These are phyloP conservation scores for Hucho hucho DNA, from an alignment of 2,113 vertebrate genomes.

Conservation along the genomic window DNA sequence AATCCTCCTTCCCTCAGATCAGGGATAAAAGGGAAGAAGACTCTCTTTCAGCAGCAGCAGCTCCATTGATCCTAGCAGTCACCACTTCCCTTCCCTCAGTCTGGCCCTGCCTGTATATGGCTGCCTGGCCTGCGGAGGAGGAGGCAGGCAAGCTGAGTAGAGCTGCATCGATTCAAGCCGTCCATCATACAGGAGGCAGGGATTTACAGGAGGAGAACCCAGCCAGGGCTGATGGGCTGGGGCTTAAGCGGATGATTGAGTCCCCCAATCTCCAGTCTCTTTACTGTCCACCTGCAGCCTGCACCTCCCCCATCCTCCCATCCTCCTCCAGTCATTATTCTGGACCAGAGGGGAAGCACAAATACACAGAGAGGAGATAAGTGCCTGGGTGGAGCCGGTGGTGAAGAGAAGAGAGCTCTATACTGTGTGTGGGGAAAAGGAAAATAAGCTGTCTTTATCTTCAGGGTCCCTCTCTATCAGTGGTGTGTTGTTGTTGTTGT, in stretches of 20 bases:
- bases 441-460: too few species aligned
- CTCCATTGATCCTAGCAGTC: neutral
- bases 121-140: neutral
- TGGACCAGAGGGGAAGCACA: constrained; percentile 24
- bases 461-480: too few species aligned
- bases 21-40: neutral
- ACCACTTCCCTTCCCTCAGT: neutral
- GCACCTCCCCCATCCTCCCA: neutral
- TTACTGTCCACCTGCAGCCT: too few species aligned
- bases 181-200: constrained; percentile 38
- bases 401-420: too few species aligned
- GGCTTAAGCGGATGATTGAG: neutral
- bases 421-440: too few species aligned
- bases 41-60: neutral
- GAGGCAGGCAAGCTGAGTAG: constrained; percentile 41
- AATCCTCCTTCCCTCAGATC: neutral
- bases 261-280: too few species aligned
- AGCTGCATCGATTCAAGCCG: constrained; percentile 40
- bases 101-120: neutral
- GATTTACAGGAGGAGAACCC: constrained; percentile 30
- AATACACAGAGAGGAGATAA: neutral
- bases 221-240: constrained; percentile 9
- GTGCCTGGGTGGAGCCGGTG: too few species aligned
- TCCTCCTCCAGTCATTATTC: constrained; percentile 26
- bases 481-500: too few species aligned